Evolutionary conservation across 2,797 vertebrate genomes (phyloP).

Genomic region (Hirundo rustica): DNA sequence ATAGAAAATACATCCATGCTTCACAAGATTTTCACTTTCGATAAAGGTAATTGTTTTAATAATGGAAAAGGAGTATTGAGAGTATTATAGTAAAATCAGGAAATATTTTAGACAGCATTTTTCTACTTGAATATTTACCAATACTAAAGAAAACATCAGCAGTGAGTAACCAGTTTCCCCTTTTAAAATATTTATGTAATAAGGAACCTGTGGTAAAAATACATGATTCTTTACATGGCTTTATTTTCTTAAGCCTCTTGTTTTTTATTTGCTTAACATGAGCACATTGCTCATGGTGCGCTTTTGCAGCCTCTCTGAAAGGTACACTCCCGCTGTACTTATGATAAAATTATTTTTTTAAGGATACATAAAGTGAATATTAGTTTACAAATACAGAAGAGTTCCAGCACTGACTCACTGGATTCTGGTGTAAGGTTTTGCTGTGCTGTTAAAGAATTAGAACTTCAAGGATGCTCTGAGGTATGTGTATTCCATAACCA

Average conservation of each 20-base stretch:
- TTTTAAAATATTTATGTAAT: neutral
- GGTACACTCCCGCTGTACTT: neutral
- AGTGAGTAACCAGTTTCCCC: neutral
- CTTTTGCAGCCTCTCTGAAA: neutral
- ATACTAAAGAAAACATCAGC: neutral
- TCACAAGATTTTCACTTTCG: neutral
- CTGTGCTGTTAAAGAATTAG: neutral
- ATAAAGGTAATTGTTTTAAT: neutral
- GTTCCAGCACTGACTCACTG: neutral
- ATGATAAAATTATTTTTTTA: neutral
- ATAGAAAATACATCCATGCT: neutral
- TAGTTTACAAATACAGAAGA: neutral
- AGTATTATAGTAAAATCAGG: neutral
- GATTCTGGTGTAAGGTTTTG: neutral
- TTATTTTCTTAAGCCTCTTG: neutral
- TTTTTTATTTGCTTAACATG: neutral
- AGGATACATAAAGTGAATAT: neutral
- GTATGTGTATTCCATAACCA: accelerated
- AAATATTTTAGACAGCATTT: neutral
- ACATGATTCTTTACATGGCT: neutral
- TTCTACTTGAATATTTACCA: neutral
- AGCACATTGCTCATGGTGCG: accelerated
- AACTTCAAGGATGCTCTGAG: neutral
- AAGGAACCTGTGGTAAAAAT: neutral
- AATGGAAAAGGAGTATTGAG: neutral